Evolutionary conservation across 2,888 invertebrate species (phyloP), one percentile per base, ranked within the genome.

Genomic region (Coenonympha arcania): DNA sequence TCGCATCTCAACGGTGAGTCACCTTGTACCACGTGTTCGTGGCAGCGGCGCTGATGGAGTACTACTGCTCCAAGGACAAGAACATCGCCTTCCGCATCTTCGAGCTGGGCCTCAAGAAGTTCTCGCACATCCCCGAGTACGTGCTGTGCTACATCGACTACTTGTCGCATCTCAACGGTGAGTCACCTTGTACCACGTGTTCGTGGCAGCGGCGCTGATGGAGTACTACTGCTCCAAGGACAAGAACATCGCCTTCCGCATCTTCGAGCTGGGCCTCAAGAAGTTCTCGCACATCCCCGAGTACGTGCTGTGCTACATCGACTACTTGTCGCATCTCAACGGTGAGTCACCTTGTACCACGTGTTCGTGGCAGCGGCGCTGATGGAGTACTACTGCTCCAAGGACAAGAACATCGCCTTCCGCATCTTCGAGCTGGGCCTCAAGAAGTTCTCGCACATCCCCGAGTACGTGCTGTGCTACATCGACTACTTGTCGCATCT

Each of bases 201-300:
- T 95, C 78, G 97, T 98, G 0, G 94, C 98, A 0, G 98, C 99
- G 0, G 98, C 99, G 0, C 87, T 98, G 0, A 99, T 99, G 98
- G 99, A 99, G 78, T 99, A 99, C 77, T 99, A 98, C 71, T 99
- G 99, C 74, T 97, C 95, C 30, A 99, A 99, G 79, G 98, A 98
- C 79, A 95, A 96, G 77, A 96, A 95, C 73, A 95, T 98, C 48
- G 98, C 98, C 0, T 96, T 97, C 79, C 89, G 96, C 52, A 97
- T 98, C 62, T 99, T 99, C 82, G 99, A 99, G 76, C 87, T 99
- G 46, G 99, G 99, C 0, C 85, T 99, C 44, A 99, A 99, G 83
- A 98, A 98, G 74, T 99, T 96, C 77, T 93, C 95, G 0, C 94
- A 96, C 64, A 93, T 95, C 67, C 96, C 98, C 0, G 98, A 98